Conservation (phyloP, 2,113 vertebrate genomes). For the Platichthys flesus region DNA sequence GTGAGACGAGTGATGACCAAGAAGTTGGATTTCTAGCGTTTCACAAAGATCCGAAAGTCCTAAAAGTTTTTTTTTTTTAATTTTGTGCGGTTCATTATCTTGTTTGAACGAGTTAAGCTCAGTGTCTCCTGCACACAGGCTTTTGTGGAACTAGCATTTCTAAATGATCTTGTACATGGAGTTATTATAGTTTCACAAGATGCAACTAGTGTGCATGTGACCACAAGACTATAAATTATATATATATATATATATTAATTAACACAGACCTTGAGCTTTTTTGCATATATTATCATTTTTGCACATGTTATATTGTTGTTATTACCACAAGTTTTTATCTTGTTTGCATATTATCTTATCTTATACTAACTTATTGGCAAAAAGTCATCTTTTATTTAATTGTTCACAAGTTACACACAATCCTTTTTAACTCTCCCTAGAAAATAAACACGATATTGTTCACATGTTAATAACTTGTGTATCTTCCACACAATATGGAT, state of each 20-base stretch:
- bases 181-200: no score
- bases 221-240: not conserved
- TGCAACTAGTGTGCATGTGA: no score
- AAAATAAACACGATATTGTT: no score
- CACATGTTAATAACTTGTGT: not conserved
- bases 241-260: not conserved
- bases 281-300: not conserved
- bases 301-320: not conserved
- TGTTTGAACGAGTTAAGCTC: not conserved
- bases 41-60: not conserved
- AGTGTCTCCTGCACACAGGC: not conserved
- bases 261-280: not conserved
- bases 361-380: no score
- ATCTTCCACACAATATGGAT: not conserved
- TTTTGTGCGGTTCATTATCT: not conserved
- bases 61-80: not conserved
- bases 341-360: no score
- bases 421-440: no score
- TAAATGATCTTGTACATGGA: not conserved
- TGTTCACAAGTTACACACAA: no score
- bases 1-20: not conserved
- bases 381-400: no score
- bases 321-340: not conserved
- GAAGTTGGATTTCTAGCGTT: not conserved
- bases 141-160: no score